Evolutionary conservation across 2,113 vertebrate genomes (phyloP), one percentile per base, ranked within the genome.

Genomic region (Lampris megalopsis): DNA sequence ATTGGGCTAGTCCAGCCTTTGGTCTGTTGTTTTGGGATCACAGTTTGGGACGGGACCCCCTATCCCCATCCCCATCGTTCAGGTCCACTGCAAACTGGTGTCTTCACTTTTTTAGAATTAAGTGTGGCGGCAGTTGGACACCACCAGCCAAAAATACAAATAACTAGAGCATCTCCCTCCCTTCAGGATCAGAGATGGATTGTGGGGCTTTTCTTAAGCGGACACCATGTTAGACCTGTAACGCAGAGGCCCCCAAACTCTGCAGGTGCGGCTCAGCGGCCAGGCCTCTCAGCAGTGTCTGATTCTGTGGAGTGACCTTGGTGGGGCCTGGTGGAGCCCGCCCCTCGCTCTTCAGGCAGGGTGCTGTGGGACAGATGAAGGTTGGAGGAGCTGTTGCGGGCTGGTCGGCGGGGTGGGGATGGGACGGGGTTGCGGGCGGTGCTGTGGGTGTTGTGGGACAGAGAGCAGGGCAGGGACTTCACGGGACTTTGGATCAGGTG

Each of bases 11-110:
- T 9, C 2, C 52, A 48, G 69, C 48, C 57, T 3, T 49, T 9
- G 41, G 73, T 63, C 75, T 81, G 75, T 63, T 81, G 71, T 71
- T 73, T 65, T 86, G 75, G 42, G 62, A 58, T 36, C 71, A 24
- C 50, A 57, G 67, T 52, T 67, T 67, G 38, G 40, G n/a, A 10
- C 74, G 24, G 24, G 24, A 24, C 24, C 24, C 24, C 24, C 24
- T 24, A 24, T 24, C 24, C 24, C 24, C 24, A 24, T 45, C 67
- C 52, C 69, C 63, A 68, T 45, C 9, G 3, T 0, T 41, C 10
- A 53, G 52, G 45, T 78, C 57, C 11, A 42, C 35, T 59, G 40
- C 58, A 49, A 49, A 48, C 36, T 57, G 58, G 50, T 64, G 71
- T 84, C 35, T 73, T 63, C n/a, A 41, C 63, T 65, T 47, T 65